These are phyloP conservation scores for Mimumesa dahlbomi DNA, from an alignment of 2,888 invertebrate species.

Conservation along the genomic window DNA sequence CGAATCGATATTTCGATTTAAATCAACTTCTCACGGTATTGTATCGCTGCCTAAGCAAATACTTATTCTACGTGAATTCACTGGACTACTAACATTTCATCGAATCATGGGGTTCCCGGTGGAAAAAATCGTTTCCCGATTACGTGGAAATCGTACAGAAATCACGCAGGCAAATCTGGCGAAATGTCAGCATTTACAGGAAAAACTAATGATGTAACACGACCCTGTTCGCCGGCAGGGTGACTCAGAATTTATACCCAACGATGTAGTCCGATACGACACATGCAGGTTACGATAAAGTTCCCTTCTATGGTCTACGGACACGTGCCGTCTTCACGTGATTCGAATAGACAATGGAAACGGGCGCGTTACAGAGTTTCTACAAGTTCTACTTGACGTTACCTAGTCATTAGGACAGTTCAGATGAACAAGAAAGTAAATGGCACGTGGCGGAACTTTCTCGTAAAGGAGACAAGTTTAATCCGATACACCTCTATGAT, in stretches of 20 bases:
- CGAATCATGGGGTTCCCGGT: too few relatives aligned
- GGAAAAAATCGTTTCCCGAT: too few relatives aligned
- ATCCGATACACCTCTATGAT: too few relatives aligned
- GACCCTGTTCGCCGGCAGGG: conserved; percentile 44
- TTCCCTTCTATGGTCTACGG: background rate
- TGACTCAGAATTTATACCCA: conserved; percentile 59
- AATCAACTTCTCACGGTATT: background rate
- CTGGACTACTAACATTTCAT: conserved; percentile 27
- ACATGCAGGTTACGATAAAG: background rate
- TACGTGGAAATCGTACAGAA: too few relatives aligned
- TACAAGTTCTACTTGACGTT: background rate
- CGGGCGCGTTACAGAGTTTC: background rate
- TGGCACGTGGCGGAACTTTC: too few relatives aligned
- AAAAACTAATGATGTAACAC: conserved; percentile 55
- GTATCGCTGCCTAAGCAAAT: too few relatives aligned
- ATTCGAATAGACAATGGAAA: conserved; percentile 4
- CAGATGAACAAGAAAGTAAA: too few relatives aligned
- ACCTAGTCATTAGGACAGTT: background rate
- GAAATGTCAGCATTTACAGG: conserved; percentile 24
- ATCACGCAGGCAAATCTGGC: conserved; percentile 4
- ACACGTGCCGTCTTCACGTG: conserved; percentile 37
- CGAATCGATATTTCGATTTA: too few relatives aligned
- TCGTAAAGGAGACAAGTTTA: too few relatives aligned
- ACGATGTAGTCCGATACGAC: conserved; percentile 19
- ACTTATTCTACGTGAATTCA: too few relatives aligned